Conservation (phyloP, 2,113 vertebrate genomes). For the Chelonoidis abingdonii region DNA sequence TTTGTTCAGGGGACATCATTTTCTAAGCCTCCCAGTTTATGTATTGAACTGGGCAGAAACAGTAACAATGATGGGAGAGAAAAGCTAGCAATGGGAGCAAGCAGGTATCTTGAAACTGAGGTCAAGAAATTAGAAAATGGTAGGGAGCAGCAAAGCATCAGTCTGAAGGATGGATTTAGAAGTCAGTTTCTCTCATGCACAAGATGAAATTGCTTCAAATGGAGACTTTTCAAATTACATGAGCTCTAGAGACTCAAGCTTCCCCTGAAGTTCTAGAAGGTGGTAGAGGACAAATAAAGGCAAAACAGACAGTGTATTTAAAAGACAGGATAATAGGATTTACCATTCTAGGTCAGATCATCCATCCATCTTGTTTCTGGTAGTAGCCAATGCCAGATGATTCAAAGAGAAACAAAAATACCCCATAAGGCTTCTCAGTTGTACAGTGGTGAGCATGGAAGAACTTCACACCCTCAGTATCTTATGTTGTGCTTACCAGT, state of each 20-base stretch:
- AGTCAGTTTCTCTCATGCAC: not conserved
- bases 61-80: not conserved
- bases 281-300: not conserved
- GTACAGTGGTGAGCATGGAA: not conserved
- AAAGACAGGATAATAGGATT: not conserved
- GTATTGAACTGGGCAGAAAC: not conserved
- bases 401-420: not conserved
- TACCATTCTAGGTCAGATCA: not conserved
- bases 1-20: not conserved
- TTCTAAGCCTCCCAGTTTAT: not conserved
- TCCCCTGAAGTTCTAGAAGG: not conserved
- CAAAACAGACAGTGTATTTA: not conserved
- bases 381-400: not conserved
- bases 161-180: not conserved
- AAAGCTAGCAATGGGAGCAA: not conserved
- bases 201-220: not conserved
- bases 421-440: not conserved
- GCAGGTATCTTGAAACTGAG: not conserved
- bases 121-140: not conserved
- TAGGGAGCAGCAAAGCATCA: not conserved
- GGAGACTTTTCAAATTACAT: not conserved
- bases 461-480: rapidly evolving
- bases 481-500: not conserved
- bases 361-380: not conserved
- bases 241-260: not conserved